Percentiles rank a stretch among this genome's conserved stretches.
phyloP scores from a whole-genome alignment of 1,140 invertebrate genomes.

The Drosophila mayri region DNA sequence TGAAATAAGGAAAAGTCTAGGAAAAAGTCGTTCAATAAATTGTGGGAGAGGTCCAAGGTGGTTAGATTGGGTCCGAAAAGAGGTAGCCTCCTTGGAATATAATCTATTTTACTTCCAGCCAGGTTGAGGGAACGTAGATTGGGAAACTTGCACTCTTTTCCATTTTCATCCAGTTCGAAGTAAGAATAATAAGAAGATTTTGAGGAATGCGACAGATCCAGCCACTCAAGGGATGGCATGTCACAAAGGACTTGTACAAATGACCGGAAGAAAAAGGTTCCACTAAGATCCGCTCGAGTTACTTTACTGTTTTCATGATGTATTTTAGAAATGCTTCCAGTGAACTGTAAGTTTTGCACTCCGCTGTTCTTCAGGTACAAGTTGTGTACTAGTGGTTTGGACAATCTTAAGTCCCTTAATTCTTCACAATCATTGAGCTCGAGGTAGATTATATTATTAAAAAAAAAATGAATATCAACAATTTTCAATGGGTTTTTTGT shows the following conservation, averaged over 20 bases:
- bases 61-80: background rate
- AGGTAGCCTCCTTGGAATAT: background rate
- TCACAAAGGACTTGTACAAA: background rate
- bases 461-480: background rate
- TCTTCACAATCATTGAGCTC: background rate
- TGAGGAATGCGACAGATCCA: background rate
- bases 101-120: background rate
- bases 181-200: no score
- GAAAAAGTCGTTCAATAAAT: background rate
- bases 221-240: background rate
- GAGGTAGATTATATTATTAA: background rate
- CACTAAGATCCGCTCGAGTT: background rate
- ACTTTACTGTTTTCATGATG: background rate
- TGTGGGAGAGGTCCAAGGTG: background rate
- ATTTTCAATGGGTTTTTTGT: background rate
- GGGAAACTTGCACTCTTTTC: background rate
- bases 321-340: background rate
- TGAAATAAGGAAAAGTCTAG: background rate
- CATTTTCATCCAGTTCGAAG: background rate
- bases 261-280: background rate
- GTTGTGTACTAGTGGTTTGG: no score
- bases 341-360: background rate
- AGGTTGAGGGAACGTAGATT: background rate
- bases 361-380: background rate
- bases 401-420: background rate